A percentile compares a stretch with the other conserved stretches of the same genome.
Conservation (phyloP, 2,797 vertebrate genomes). For the Molossus alvarezi region DNA sequence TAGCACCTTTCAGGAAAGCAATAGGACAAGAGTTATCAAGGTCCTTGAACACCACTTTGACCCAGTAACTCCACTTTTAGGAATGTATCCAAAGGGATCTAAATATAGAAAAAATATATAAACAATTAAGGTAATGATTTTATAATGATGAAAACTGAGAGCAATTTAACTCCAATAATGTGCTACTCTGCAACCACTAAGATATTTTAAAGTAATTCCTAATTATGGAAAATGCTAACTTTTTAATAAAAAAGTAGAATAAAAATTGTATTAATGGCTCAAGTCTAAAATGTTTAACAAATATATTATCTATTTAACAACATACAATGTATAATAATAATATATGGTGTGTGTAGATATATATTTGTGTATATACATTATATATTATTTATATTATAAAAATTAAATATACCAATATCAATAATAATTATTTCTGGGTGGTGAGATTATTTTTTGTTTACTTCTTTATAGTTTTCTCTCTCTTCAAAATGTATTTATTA, state of each 20-base stretch:
- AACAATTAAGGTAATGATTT: background rate
- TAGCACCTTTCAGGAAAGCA: constrained; percentile 1
- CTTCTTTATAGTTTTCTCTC: constrained; percentile 44
- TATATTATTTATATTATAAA: constrained; percentile 4
- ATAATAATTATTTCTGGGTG: background rate
- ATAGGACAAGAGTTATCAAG: background rate
- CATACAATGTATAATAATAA: background rate
- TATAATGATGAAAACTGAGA: constrained; percentile 10
- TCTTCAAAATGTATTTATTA: constrained; percentile 48
- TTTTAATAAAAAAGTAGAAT: constrained; percentile 25
- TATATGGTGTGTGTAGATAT: background rate
- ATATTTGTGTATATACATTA: background rate
- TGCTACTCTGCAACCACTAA: background rate
- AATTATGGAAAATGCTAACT: background rate
- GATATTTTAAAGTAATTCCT: constrained; percentile 52
- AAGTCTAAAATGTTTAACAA: background rate
- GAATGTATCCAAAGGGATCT: background rate
- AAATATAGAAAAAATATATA: background rate
- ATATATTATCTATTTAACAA: background rate
- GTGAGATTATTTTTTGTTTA: constrained; percentile 18
- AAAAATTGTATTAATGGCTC: background rate
- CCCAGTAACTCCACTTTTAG: background rate
- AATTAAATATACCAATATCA: background rate
- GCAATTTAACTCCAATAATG: background rate
- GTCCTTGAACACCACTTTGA: background rate